Conservation (phyloP, 2,113 vertebrate species). For the Loxodonta africana region DNA sequence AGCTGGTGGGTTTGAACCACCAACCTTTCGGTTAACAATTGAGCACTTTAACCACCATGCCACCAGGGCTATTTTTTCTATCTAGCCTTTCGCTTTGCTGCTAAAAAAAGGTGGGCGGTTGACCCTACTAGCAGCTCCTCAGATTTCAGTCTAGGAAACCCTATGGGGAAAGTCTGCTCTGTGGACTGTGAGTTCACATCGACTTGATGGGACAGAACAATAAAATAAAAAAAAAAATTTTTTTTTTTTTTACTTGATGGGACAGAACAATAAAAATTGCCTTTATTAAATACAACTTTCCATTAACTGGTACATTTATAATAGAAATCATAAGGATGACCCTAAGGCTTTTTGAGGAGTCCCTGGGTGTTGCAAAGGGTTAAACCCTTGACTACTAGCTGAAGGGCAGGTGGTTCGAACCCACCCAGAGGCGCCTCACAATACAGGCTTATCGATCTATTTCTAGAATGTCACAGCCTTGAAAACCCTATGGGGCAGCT, state of each 20-base stretch:
- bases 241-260: neutral
- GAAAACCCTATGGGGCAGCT: neutral
- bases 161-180: neutral
- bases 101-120: neutral
- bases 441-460: too few relatives aligned
- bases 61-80: neutral
- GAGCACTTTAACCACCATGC: neutral
- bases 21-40: neutral
- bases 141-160: too few relatives aligned
- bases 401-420: neutral
- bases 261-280: neutral
- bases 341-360: neutral
- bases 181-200: neutral
- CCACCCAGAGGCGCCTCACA: neutral
- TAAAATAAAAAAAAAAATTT: too few relatives aligned
- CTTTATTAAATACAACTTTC: constrained; percentile 6
- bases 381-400: neutral
- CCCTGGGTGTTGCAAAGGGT: neutral
- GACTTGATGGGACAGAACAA: too few relatives aligned
- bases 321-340: constrained; percentile 18
- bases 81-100: neutral
- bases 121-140: neutral
- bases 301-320: constrained; percentile 4
- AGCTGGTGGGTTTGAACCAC: neutral
- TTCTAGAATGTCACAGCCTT: neutral